A percentile compares a stretch with the other conserved stretches of the same genome.
phyloP scores from a whole-genome alignment of 2,797 vertebrate genomes.

The Myotis findleyi region DNA sequence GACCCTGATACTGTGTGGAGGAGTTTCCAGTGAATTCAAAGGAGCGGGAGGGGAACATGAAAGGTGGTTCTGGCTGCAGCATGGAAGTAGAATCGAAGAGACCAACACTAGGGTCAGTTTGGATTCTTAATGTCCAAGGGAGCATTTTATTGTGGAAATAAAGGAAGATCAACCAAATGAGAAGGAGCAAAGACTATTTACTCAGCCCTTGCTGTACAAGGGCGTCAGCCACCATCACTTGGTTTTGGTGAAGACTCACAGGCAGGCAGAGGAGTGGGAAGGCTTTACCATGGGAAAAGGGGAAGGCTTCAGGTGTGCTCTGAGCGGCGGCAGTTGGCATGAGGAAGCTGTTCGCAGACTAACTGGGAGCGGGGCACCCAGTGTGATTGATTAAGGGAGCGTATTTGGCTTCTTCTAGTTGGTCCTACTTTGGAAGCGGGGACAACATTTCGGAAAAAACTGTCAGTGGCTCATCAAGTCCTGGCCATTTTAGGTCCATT shows the following conservation, averaged over 20 bases:
- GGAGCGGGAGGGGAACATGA: background rate
- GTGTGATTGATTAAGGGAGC: background rate
- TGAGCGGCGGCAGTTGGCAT: background rate
- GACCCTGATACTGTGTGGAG: background rate
- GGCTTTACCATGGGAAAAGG: background rate
- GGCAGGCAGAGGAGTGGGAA: background rate
- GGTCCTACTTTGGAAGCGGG: background rate
- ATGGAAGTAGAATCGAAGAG: background rate
- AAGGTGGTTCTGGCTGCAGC: background rate
- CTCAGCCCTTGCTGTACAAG: background rate
- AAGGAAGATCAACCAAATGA: background rate
- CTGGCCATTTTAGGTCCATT: background rate
- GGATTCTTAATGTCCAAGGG: background rate
- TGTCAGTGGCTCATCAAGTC: background rate
- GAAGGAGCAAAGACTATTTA: background rate
- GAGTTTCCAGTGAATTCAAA: background rate
- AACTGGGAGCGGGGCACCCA: background rate
- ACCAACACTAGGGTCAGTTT: background rate
- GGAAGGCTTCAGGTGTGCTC: background rate
- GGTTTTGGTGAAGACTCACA: background rate
- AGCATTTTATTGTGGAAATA: slow-evolving; percentile 26
- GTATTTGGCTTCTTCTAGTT: background rate
- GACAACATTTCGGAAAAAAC: background rate
- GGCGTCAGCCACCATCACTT: background rate
- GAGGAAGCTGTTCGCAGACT: background rate